Conservation (phyloP, 2,888 invertebrate species). For the Euphydryas editha region DNA sequence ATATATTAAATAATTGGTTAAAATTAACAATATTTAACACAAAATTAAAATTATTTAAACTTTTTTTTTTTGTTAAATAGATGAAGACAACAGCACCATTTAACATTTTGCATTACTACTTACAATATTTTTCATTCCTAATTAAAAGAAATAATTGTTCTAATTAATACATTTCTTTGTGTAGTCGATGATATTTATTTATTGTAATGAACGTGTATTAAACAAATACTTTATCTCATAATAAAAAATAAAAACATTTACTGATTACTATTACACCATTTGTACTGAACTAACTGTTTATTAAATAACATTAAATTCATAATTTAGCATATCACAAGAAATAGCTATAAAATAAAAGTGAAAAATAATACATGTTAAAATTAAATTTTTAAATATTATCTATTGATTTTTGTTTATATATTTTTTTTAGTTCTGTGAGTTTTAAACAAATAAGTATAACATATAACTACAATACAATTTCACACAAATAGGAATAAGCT, state of each 20-base stretch:
- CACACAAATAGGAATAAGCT: too few relatives aligned
- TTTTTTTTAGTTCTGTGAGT: too few relatives aligned
- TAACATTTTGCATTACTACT: neutral
- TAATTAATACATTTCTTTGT: neutral
- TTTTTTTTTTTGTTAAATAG: too few relatives aligned
- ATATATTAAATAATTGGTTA: neutral
- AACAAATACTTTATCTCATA: neutral
- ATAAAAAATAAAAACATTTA: slow-evolving; percentile 1
- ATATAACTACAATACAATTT: too few relatives aligned
- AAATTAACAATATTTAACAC: neutral
- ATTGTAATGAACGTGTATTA: neutral
- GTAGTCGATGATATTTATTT: neutral
- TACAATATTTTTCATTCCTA: neutral
- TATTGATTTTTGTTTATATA: too few relatives aligned
- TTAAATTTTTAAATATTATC: too few relatives aligned
- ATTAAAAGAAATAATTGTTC: neutral
- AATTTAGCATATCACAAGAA: neutral
- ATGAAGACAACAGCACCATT: slow-evolving; percentile 1
- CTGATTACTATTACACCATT: slow-evolving; percentile 5
- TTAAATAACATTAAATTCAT: neutral
- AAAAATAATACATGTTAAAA: too few relatives aligned
- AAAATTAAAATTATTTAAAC: neutral
- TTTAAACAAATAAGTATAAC: too few relatives aligned
- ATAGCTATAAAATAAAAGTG: neutral
- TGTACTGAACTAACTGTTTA: slow-evolving; percentile 9